phyloP scores from a whole-genome alignment of 2,797 vertebrate species.

The Typhlichthys subterraneus region DNA sequence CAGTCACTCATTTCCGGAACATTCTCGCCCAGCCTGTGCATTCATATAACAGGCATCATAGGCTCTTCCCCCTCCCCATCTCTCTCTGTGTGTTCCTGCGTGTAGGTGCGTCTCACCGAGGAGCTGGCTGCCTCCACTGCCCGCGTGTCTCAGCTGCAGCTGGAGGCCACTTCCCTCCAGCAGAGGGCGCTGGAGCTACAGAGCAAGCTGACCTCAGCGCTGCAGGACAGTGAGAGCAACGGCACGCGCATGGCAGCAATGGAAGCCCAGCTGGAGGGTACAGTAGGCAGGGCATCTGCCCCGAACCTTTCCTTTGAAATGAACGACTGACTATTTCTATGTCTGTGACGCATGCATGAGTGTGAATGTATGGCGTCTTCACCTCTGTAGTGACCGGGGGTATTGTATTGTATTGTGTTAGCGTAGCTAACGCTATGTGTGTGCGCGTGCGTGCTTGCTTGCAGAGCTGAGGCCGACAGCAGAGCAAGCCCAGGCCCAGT shows the following conservation, averaged over 20 bases:
- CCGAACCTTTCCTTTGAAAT: no score
- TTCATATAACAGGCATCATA: not conserved
- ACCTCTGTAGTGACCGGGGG: no score
- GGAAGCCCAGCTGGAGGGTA: conserved; percentile 85
- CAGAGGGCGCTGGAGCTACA: conserved; percentile 86
- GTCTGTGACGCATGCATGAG: no score
- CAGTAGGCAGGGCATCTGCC: not conserved
- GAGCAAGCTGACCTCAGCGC: conserved; percentile 76
- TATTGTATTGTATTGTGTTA: no score
- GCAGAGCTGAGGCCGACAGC: conserved; percentile 85
- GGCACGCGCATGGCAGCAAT: conserved; percentile 64
- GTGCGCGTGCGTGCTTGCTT: not conserved
- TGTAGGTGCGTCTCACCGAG: conserved; percentile 87
- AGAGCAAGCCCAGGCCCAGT: conserved; percentile 76
- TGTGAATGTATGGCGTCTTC: no score
- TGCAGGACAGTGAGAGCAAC: conserved; percentile 80
- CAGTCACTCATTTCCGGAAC: conserved; percentile 23
- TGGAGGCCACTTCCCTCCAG: conserved; percentile 86
- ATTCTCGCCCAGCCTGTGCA: not conserved
- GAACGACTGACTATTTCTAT: no score
- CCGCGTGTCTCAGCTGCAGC: conserved; percentile 86
- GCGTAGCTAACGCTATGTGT: not conserved
- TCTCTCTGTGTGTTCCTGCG: not conserved
- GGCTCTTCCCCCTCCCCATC: not conserved
- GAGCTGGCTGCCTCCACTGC: conserved; percentile 84